These are phyloP conservation scores for Xenopus tropicalis DNA, from an alignment of 2,113 vertebrate genomes.

Conservation along the genomic window UCB_Xtro_10.0 CM004448.2:33525001-33525500, in stretches of 20 bases:
- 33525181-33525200: slow-evolving; percentile 18
- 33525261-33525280: slow-evolving; percentile 36
- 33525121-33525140: no score
- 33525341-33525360: neutral
- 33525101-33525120: no score
- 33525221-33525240: slow-evolving; percentile 17
- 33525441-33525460: slow-evolving; percentile 52
- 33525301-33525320: slow-evolving; percentile 28
- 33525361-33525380: slow-evolving; percentile 28
- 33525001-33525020: no score
- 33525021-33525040: no score
- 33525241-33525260: slow-evolving; percentile 11
- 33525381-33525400: slow-evolving; percentile 23
- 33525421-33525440: slow-evolving; percentile 47
- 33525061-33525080: no score
- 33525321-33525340: slow-evolving; percentile 19
- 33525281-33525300: slow-evolving; percentile 24
- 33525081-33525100: no score
- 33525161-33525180: neutral
- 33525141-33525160: no score
- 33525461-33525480: slow-evolving; percentile 61
- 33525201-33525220: slow-evolving; percentile 6
- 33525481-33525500: slow-evolving; percentile 61
- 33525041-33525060: no score
- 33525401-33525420: slow-evolving; percentile 47